Percentiles rank a stretch among this genome's conserved stretches.
phyloP scores from a whole-genome alignment of 2,113 vertebrate genomes.

The Oplegnathus fasciatus region DNA sequence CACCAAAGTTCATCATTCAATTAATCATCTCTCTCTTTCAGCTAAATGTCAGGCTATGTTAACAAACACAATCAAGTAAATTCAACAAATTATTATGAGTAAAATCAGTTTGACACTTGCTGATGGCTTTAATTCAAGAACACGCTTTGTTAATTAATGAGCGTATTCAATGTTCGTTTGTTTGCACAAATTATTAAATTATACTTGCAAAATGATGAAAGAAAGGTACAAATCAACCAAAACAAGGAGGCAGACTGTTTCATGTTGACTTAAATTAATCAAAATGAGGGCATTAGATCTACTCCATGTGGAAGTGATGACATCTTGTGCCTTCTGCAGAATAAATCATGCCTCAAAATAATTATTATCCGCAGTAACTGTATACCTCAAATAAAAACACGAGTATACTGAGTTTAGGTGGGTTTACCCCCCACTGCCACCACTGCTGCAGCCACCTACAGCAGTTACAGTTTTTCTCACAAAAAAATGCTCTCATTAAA shows the following conservation, averaged over 20 bases:
- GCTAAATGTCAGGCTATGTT: constrained; percentile 12
- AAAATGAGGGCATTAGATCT: neutral
- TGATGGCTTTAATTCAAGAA: constrained; percentile 1
- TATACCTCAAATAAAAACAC: neutral
- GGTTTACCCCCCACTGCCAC: neutral
- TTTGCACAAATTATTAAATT: constrained; percentile 8
- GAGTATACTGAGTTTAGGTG: neutral
- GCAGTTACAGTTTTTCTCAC: neutral
- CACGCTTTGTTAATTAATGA: constrained; percentile 6
- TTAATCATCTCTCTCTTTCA: neutral
- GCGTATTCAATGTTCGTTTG: neutral
- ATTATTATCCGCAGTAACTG: neutral
- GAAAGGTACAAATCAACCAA: neutral
- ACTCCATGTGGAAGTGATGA: neutral
- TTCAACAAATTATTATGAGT: neutral
- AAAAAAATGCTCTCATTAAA: neutral
- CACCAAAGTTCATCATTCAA: neutral
- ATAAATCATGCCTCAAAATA: neutral
- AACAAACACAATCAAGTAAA: constrained; percentile 25
- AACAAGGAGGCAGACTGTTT: neutral
- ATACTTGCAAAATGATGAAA: constrained; percentile 14
- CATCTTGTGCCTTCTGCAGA: neutral
- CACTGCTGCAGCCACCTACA: neutral
- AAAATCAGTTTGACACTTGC: neutral
- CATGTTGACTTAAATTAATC: neutral